These are phyloP conservation scores for Drosophila niveifrons DNA, from an alignment of 2,888 invertebrate genomes.

Conservation along the genomic window DNA sequence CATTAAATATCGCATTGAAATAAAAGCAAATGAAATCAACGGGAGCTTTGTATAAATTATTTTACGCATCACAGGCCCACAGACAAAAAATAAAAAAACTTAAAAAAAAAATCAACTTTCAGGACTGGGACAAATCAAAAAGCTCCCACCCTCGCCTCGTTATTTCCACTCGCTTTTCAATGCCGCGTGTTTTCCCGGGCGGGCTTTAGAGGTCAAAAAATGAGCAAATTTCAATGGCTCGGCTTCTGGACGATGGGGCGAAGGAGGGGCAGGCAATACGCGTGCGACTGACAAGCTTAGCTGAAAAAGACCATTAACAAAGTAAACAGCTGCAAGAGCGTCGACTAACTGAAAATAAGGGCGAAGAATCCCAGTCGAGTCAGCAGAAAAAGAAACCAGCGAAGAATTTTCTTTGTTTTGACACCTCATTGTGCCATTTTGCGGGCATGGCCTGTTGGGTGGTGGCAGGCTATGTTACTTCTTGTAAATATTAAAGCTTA, in stretches of 20 bases:
- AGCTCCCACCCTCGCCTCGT: slow-evolving; percentile 22
- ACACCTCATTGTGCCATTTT: slow-evolving; percentile 66
- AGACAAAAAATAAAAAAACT: slow-evolving; percentile 36
- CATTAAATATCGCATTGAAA: slow-evolving; percentile 60
- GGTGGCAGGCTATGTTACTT: slow-evolving; percentile 7
- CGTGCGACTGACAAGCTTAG: slow-evolving; percentile 72
- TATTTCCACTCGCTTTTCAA: slow-evolving; percentile 50
- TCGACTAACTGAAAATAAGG: slow-evolving; percentile 53
- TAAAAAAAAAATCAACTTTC: slow-evolving; percentile 17
- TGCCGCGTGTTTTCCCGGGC: slow-evolving; percentile 50
- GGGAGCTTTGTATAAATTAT: slow-evolving; percentile 74
- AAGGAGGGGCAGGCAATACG: slow-evolving; percentile 29
- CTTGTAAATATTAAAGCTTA: slow-evolving; percentile 47
- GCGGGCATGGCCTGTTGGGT: slow-evolving; percentile 18
- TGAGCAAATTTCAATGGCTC: slow-evolving; percentile 65
- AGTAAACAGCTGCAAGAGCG: slow-evolving; percentile 78
- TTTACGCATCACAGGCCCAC: slow-evolving; percentile 59
- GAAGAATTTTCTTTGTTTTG: slow-evolving; percentile 76
- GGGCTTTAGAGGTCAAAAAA: slow-evolving; percentile 69
- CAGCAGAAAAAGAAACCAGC: slow-evolving; percentile 57
- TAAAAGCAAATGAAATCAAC: slow-evolving; percentile 72
- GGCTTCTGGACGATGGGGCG: not conserved
- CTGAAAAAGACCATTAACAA: slow-evolving; percentile 81
- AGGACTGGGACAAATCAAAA: slow-evolving; percentile 68
- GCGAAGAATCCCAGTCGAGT: slow-evolving; percentile 57